Evolutionary conservation across 2,113 vertebrate species (phyloP).

Genomic region (Athene noctua): DNA sequence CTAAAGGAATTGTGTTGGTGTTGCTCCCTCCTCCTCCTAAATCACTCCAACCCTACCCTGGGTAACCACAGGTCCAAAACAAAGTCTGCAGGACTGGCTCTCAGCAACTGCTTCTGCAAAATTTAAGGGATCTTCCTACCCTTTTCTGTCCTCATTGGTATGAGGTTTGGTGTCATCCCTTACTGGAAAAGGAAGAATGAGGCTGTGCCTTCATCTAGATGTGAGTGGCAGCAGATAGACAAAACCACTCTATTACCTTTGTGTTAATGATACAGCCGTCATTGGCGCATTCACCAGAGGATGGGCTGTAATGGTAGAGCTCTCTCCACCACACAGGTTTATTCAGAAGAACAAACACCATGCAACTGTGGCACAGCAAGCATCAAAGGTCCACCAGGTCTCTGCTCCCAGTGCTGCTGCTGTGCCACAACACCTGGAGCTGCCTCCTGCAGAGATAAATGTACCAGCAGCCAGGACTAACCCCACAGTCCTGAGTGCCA

Average conservation of each 20-base stretch:
- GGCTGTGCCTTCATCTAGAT: background rate
- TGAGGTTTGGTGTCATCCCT: background rate
- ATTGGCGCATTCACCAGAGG: accelerated
- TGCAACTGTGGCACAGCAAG: background rate
- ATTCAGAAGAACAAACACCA: background rate
- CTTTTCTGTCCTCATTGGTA: background rate
- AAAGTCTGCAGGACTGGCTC: background rate
- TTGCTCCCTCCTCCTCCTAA: background rate
- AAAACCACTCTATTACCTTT: background rate
- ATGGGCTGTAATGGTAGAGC: background rate
- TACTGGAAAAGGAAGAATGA: background rate
- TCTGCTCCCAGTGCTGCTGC: background rate
- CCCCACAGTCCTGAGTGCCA: background rate
- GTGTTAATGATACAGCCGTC: accelerated
- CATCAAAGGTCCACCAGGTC: background rate
- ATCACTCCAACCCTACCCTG: background rate
- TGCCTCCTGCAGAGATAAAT: background rate
- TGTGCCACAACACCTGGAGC: background rate
- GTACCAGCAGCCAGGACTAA: background rate
- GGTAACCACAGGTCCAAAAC: background rate
- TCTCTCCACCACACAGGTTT: background rate
- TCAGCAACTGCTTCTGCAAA: background rate
- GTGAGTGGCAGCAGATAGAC: background rate
- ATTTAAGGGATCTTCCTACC: background rate
- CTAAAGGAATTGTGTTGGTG: background rate